Evolutionary conservation across 2,113 vertebrate genomes (phyloP).

Genomic region (Antechinus flavipes): DNA sequence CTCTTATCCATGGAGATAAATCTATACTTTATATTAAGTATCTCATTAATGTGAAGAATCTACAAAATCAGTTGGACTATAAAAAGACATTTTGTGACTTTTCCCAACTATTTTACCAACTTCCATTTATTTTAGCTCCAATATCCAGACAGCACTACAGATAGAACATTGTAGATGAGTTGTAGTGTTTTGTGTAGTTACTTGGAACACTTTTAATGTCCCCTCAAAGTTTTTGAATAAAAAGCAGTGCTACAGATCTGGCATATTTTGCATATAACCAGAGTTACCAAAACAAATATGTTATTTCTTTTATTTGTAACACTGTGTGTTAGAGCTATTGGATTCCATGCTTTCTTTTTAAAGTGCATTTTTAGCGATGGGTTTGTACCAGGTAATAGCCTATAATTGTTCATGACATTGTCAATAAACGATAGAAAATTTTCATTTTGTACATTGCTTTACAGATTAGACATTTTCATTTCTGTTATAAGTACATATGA

Average conservation of each 20-base stretch:
- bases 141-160: slow-evolving; percentile 44
- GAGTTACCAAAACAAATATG: slow-evolving; percentile 66
- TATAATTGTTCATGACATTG: slow-evolving; percentile 60
- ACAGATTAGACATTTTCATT: slow-evolving; percentile 62
- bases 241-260: slow-evolving; percentile 69
- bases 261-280: slow-evolving; percentile 72
- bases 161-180: not conserved
- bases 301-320: slow-evolving; percentile 63
- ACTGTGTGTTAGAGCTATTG: slow-evolving; percentile 69
- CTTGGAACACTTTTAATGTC: slow-evolving; percentile 64
- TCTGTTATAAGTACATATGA: slow-evolving; percentile 62
- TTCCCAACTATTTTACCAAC: slow-evolving; percentile 47
- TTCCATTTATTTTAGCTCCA: slow-evolving; percentile 44
- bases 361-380: slow-evolving; percentile 61
- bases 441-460: not conserved
- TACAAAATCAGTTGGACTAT: slow-evolving; percentile 73
- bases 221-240: slow-evolving; percentile 66
- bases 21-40: slow-evolving; percentile 37
- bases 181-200: slow-evolving; percentile 52
- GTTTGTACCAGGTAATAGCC: slow-evolving; percentile 65
- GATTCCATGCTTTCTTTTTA: slow-evolving; percentile 69
- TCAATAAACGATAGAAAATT: slow-evolving; percentile 37
- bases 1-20: slow-evolving; percentile 49
- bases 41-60: slow-evolving; percentile 74
- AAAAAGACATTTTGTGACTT: slow-evolving; percentile 72